Evolutionary conservation across 2,888 invertebrate species (phyloP).

Genomic region (Zygogramma bicolorata): DNA sequence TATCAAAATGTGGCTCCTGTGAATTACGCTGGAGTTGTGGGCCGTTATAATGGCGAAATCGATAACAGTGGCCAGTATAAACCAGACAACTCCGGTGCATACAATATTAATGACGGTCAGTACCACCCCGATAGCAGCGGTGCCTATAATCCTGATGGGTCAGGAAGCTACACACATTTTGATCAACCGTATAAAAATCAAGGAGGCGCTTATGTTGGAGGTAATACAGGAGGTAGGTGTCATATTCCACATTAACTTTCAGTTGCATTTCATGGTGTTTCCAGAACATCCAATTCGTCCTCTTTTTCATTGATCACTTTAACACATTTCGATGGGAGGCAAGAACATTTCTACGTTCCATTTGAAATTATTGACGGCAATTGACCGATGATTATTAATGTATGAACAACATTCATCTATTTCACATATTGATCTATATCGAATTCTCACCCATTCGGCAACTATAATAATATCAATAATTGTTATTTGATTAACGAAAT

Average conservation of each 20-base stretch:
- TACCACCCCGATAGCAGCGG: slow-evolving; percentile 38
- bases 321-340: no score
- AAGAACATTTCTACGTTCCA: no score
- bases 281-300: no score
- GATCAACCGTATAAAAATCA: not conserved
- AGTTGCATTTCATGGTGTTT: no score
- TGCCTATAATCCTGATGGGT: slow-evolving; percentile 34
- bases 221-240: not conserved
- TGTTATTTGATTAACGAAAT: not conserved
- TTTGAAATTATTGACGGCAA: no score
- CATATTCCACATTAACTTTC: not conserved
- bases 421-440: no score
- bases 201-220: not conserved
- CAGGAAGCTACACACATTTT: slow-evolving; percentile 23
- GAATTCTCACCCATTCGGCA: no score
- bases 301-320: no score
- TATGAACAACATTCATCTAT: no score
- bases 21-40: not conserved
- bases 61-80: slow-evolving; percentile 13
- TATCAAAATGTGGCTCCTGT: no score
- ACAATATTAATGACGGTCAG: slow-evolving; percentile 32
- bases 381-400: no score
- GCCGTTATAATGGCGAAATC: not conserved
- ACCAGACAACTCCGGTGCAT: slow-evolving; percentile 19
- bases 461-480: no score